These are phyloP conservation scores for Gephyroberyx darwinii DNA, from an alignment of 2,797 vertebrate species.

Conservation along the genomic window DNA sequence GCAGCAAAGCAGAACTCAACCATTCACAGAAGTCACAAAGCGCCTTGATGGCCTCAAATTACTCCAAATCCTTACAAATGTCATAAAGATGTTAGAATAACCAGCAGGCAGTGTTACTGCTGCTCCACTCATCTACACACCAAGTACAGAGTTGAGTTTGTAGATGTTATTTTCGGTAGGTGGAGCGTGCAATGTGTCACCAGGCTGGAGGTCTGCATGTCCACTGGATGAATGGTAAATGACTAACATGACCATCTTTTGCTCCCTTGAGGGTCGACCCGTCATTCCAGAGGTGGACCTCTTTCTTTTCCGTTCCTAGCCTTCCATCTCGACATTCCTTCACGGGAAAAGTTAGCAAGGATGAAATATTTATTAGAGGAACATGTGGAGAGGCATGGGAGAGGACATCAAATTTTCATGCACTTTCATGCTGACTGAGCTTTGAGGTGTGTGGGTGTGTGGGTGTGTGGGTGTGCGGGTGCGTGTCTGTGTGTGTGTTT, in stretches of 20 bases:
- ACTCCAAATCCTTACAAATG: neutral
- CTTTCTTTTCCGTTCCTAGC: constrained; percentile 9
- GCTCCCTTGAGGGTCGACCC: neutral
- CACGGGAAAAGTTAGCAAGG: constrained; percentile 27
- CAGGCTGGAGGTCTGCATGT: too few species aligned
- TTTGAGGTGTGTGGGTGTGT: constrained; percentile 23
- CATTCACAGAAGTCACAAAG: constrained; percentile 3
- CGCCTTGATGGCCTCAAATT: neutral
- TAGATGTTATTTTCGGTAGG: too few species aligned
- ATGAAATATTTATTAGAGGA: constrained; percentile 64
- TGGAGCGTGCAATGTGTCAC: too few species aligned
- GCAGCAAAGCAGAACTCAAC: neutral
- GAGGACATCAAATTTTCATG: constrained; percentile 57
- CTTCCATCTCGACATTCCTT: constrained; percentile 11
- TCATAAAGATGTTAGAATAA: constrained; percentile 12
- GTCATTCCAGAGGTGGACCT: neutral
- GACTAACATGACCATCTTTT: neutral
- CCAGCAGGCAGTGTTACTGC: neutral
- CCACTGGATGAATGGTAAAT: neutral
- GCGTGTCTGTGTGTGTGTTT: neutral
- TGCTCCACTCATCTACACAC: neutral
- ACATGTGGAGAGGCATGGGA: constrained; percentile 24
- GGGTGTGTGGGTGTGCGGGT: neutral
- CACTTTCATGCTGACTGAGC: constrained; percentile 43
- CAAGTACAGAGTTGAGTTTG: neutral